Percentiles rank a stretch among this genome's conserved stretches.
phyloP scores from a whole-genome alignment of 2,888 invertebrate genomes.

The Clostera curtula region DNA sequence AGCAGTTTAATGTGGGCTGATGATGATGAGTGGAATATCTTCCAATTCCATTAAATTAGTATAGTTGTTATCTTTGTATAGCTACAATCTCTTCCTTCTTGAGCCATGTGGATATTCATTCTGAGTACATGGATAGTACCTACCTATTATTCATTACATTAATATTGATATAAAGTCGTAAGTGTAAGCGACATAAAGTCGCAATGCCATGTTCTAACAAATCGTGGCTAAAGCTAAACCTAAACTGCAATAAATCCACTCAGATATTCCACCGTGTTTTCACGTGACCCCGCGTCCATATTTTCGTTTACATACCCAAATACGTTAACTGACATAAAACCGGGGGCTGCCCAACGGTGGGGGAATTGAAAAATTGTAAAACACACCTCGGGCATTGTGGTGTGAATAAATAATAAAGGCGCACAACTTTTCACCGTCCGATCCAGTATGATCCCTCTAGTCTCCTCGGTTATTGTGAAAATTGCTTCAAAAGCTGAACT shows the following conservation, averaged over 20 bases:
- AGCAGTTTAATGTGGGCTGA: too few relatives aligned
- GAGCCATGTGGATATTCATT: too few relatives aligned
- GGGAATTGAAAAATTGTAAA: slow-evolving; percentile 54
- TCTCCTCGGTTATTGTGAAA: slow-evolving; percentile 28
- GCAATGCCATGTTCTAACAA: too few relatives aligned
- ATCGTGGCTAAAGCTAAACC: too few relatives aligned
- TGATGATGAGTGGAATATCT: too few relatives aligned
- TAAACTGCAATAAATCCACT: slow-evolving; percentile 20
- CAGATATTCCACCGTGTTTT: slow-evolving; percentile 25
- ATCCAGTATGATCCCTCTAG: slow-evolving; percentile 27
- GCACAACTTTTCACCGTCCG: slow-evolving; percentile 45
- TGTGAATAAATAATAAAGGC: slow-evolving; percentile 65
- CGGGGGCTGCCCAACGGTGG: slow-evolving; percentile 23
- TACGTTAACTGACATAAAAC: slow-evolving; percentile 28
- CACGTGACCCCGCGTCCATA: slow-evolving; percentile 23
- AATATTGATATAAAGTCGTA: too few relatives aligned
- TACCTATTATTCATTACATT: too few relatives aligned
- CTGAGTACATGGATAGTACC: too few relatives aligned
- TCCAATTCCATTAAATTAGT: too few relatives aligned
- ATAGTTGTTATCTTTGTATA: too few relatives aligned
- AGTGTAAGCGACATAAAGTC: too few relatives aligned
- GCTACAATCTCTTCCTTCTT: too few relatives aligned
- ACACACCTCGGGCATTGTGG: slow-evolving; percentile 54
- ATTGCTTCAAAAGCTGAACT: slow-evolving; percentile 25
- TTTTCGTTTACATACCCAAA: slow-evolving; percentile 28